Evolutionary conservation across 2,888 invertebrate genomes (phyloP).

Genomic region (Yponomeuta plumbellus): DNA sequence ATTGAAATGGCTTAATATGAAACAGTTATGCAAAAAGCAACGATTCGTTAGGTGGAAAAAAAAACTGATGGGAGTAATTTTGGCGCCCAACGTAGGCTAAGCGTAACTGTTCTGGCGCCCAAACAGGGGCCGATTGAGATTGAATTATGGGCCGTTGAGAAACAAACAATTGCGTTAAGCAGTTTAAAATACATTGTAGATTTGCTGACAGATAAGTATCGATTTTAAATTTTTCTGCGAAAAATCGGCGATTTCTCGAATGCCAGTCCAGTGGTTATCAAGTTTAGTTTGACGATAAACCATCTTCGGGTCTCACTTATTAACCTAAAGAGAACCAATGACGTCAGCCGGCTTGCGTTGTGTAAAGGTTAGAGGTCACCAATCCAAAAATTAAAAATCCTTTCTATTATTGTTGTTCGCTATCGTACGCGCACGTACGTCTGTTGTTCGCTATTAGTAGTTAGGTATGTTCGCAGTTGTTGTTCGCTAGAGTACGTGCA

Average conservation of each 20-base stretch:
- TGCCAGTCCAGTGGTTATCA: no score
- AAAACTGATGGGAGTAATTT: background rate
- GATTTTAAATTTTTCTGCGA: background rate
- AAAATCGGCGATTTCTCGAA: background rate
- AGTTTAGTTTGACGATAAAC: no score
- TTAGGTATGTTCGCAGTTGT: no score
- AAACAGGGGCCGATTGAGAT: background rate
- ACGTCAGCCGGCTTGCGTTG: no score
- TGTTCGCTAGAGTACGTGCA: no score
- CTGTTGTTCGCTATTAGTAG: no score
- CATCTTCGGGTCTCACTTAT: no score
- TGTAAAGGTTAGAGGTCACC: no score
- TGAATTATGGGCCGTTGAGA: background rate
- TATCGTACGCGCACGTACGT: no score
- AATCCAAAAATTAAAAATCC: no score
- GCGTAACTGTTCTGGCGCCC: background rate
- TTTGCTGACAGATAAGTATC: background rate
- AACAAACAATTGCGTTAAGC: background rate
- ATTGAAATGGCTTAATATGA: background rate
- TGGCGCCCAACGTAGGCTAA: conserved; percentile 1
- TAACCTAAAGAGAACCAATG: no score
- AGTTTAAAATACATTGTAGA: background rate
- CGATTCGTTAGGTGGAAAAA: background rate
- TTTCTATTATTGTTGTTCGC: no score
- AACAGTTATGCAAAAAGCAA: background rate